Percentiles rank a stretch among this genome's conserved stretches.
These are phyloP conservation scores for Muntiacus reevesi DNA, from an alignment of 2,113 vertebrate species.

Conservation along the genomic window DNA sequence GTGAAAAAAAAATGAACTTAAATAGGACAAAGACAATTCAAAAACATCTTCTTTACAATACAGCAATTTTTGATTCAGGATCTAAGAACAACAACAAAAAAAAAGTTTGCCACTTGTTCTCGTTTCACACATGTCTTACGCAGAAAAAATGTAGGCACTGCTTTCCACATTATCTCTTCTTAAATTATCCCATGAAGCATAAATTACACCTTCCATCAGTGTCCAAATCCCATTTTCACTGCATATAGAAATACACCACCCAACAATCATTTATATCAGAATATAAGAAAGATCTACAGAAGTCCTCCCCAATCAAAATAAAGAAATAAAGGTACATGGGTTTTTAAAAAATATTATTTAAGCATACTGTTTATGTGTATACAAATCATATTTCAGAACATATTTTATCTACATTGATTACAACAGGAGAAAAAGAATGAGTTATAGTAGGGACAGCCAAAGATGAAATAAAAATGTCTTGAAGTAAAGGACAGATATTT, in stretches of 20 bases:
- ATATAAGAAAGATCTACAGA: neutral
- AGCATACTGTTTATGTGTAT: neutral
- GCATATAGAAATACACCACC: neutral
- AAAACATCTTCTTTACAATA: neutral
- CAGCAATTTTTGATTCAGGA: neutral
- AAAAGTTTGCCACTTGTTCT: neutral
- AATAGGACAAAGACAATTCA: neutral
- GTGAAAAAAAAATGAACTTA: neutral
- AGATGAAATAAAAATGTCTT: neutral
- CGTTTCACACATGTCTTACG: conserved; percentile 3
- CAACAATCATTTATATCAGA: neutral
- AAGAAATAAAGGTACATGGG: neutral
- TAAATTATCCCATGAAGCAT: conserved; percentile 61
- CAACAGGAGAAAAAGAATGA: neutral
- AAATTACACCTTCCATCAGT: neutral
- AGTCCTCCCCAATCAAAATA: neutral
- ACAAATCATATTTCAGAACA: neutral
- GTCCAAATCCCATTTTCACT: neutral
- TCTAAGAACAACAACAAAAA: neutral
- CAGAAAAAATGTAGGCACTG: neutral
- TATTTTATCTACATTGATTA: neutral
- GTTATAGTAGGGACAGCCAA: neutral
- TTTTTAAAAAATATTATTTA: neutral
- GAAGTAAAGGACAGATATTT: neutral
- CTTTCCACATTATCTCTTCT: conserved; percentile 64